Conservation (phyloP, 1,140 invertebrate species). For the Paraescarpia echinospica region DNA sequence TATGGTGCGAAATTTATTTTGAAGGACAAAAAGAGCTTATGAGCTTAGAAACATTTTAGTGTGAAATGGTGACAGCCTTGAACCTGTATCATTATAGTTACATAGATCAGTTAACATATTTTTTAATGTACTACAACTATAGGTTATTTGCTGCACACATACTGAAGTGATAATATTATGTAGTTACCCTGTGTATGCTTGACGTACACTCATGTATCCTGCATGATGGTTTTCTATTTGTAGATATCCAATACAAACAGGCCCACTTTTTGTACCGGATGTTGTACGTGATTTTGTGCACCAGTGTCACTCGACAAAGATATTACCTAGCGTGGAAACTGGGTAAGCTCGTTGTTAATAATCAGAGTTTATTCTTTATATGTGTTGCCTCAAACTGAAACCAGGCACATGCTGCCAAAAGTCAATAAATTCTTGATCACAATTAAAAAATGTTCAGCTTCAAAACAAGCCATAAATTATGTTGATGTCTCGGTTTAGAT, state of each 20-base stretch:
- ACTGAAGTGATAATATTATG: background rate
- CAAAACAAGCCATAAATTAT: too few relatives aligned
- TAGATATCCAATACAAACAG: slow-evolving; percentile 19
- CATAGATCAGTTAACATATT: too few relatives aligned
- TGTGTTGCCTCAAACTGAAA: background rate
- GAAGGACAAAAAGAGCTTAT: too few relatives aligned
- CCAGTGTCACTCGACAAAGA: slow-evolving; percentile 16
- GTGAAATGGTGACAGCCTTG: too few relatives aligned
- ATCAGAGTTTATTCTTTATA: background rate
- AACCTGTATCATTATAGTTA: too few relatives aligned
- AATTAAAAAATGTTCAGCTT: too few relatives aligned
- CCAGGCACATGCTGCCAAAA: background rate
- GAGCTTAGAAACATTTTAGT: too few relatives aligned
- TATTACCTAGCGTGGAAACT: slow-evolving; percentile 18
- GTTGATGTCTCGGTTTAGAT: too few relatives aligned
- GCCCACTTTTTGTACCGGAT: slow-evolving; percentile 22
- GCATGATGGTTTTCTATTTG: background rate
- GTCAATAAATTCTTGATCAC: too few relatives aligned
- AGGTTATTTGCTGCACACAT: background rate
- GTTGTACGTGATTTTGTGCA: slow-evolving; percentile 19
- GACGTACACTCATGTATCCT: background rate
- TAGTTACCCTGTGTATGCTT: background rate
- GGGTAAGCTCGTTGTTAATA: background rate
- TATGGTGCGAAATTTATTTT: too few relatives aligned
- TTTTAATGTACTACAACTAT: background rate